Conservation (phyloP, 1,140 invertebrate species). For the Sarcophaga peregrina region DNA sequence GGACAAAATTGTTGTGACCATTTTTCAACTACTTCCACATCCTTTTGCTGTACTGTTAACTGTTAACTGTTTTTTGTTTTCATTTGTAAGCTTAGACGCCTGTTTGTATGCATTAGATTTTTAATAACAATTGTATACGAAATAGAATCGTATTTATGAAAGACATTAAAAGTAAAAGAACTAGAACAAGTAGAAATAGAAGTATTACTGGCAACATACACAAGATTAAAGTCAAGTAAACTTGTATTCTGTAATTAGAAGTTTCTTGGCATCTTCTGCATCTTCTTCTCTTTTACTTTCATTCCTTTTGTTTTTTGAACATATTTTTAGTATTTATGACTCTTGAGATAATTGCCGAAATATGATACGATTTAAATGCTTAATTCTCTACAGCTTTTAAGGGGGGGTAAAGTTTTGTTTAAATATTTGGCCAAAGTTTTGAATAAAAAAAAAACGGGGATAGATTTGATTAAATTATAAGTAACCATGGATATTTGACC, state of each 20-base stretch:
- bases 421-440: neutral
- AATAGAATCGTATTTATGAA: neutral
- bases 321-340: neutral
- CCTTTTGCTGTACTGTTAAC: too few relatives aligned
- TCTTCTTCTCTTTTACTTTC: neutral
- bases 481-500: too few relatives aligned
- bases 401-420: too few relatives aligned
- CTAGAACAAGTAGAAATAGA: neutral
- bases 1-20: too few relatives aligned
- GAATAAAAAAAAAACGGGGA: neutral
- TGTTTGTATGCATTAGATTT: neutral
- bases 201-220: too few relatives aligned
- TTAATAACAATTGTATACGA: neutral
- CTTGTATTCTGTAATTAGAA: neutral
- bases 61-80: too few relatives aligned
- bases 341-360: slow-evolving; percentile 10
- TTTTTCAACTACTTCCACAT: too few relatives aligned
- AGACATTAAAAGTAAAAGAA: neutral
- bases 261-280: neutral
- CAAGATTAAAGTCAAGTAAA: neutral
- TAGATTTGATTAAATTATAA: too few relatives aligned
- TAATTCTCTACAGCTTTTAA: neutral
- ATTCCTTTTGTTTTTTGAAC: neutral
- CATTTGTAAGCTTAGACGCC: too few relatives aligned
- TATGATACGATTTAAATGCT: slow-evolving; percentile 1